Evolutionary conservation across 2,888 invertebrate genomes (phyloP), one percentile per base, ranked within the genome.

Genomic region (Spicauda simplicius): DNA sequence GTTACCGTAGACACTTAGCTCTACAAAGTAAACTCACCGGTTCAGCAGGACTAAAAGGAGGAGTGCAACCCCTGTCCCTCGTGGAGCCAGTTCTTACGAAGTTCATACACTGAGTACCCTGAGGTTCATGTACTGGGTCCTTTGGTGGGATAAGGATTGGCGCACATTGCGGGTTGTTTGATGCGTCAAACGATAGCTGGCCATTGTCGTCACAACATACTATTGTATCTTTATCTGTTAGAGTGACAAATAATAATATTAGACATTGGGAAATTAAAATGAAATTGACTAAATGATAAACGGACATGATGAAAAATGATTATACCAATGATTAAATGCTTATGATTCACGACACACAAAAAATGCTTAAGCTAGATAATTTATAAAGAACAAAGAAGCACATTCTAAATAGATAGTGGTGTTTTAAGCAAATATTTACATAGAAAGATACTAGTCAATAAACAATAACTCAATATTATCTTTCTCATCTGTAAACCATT

Each of bases 1-100:
- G 2, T 25, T 25, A 5, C 25, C 25, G 5, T 25, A 5, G 5
- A 25, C 25, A 25, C 5, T 33, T 33, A 33, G 4, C 33, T 10
- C 33, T 41, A 41, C 12, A 14, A 41, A 1, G 4, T 16, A 5
- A 16, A 69, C 75, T 80, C 73, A 97, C 97, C 90, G 97, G 97
- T 90, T 97, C 95, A 61, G 96, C 96, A 10, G 96, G 95, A 69
- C 94, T 93, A 63, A 91, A 88, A 7, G 93, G 94, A 30, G 94
- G 89, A 3, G 95, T 94, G 74, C 96, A 96, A 59, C 95, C 94
- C 68, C 95, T 93, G 73, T 96, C 95, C 63, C 95, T 94, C 60
- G 96, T 95, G 2, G 95, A 95, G 48, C 93, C 94, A 1, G 96
- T 96, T 71, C 97, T 93, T 7, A 96, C 95, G 76, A 97, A 96